Evolutionary conservation across 2,888 invertebrate genomes (phyloP), one percentile per base, ranked within the genome.

Genomic region (Drosophila vallismaia): DNA sequence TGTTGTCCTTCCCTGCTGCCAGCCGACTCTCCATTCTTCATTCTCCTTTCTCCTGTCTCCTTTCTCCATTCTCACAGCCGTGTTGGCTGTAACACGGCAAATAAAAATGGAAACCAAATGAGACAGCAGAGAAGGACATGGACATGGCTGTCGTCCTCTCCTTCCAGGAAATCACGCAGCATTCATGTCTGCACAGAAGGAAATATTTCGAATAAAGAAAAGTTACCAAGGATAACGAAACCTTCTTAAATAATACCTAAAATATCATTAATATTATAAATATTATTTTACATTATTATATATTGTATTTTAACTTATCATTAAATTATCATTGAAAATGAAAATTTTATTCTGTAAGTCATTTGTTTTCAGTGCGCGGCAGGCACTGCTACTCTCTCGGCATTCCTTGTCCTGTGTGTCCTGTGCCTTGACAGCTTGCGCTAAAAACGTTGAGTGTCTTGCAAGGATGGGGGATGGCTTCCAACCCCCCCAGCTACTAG

Each of bases 81-180:
- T 77, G 74, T 59, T 66, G 66, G 48, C 75, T 85, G 85, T 82
- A 79, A 85, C 87, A 86, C 72, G 87, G 79, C 79, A 83, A 86
- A 83, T 86, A 84, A 83, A 83, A 86, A 83, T 86, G 81, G 87
- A 81, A 83, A 83, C 82, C 83, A 85, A 86, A 85, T 77, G 83
- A 79, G 85, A 81, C 87, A 85, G 86, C 70, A 71, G 82, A 73
- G 77, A 86, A 84, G 68, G 57, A 76, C 78, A 69, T 62, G 75
- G 74, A 70, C 66, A 54, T 49, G 67, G 67, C 49, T 69, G 53
- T 56, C 50, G 56, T 40, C 48, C 48, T 48, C 51, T 70, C 55
- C 67, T 51, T 57, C 63, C 74, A 60, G 63, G 57, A 86, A 78
- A 63, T 55, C 50, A 62, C 26, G 12, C 42, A 48, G 57, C 77